These are phyloP conservation scores for Pherbina coryleti DNA, from an alignment of 2,888 invertebrate species.

Conservation along the genomic window DNA sequence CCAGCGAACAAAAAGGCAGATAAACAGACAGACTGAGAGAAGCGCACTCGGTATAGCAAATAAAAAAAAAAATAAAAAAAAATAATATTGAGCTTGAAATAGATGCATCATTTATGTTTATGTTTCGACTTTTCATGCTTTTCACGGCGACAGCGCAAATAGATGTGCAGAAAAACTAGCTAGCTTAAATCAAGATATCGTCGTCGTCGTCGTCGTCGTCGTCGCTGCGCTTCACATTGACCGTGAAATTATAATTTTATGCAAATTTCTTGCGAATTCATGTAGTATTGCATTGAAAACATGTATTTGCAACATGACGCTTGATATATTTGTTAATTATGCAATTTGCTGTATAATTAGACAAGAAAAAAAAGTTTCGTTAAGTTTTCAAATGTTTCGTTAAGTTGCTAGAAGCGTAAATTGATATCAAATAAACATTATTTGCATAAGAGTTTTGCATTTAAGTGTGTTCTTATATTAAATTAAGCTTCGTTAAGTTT, in stretches of 20 bases:
- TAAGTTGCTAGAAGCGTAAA: background rate
- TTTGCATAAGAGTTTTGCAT: background rate
- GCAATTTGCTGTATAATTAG: background rate
- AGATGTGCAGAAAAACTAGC: background rate
- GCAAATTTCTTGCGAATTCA: conserved; percentile 7
- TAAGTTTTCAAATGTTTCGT: background rate
- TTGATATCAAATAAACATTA: background rate
- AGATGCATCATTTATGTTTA: conserved; percentile 9
- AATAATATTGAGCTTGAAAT: background rate
- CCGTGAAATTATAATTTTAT: conserved; percentile 28
- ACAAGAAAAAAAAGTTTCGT: background rate
- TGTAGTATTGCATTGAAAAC: background rate
- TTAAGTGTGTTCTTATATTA: background rate
- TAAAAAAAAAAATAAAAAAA: background rate
- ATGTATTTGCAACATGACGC: background rate
- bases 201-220: background rate
- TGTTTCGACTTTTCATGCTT: conserved; percentile 6
- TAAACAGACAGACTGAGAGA: background rate
- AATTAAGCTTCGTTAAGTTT: background rate
- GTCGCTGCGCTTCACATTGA: background rate
- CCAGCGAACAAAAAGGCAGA: background rate
- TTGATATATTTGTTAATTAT: conserved; percentile 4
- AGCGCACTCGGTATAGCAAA: background rate
- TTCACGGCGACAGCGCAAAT: conserved; percentile 8
- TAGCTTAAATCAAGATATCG: background rate